Base-by-base conservation (phyloP, 2,888 invertebrate species). In the Actias luna region DNA sequence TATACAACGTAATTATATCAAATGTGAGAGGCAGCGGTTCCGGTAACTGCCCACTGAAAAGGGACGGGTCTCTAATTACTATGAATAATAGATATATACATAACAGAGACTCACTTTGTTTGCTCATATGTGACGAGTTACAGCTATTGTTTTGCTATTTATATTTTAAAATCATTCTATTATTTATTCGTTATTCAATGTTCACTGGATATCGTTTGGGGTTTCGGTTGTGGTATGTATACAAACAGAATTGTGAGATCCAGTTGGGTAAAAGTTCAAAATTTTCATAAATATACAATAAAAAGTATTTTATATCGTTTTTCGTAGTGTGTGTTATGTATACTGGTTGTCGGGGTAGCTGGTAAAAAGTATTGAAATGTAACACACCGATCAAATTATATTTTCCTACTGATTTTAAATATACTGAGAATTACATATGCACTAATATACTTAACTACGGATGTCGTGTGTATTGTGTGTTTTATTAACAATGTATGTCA, bases 11-110 rank as follows among this genome's bases (percentile, higher is more conserved):
- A 81, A 82, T 84, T 79, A 84, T 81, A 77, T 78, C 78, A 76
- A 80, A 80, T 77, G 71, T 77, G 70, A 74, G 75, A 69, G 74
- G 67, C 70, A 67, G 73, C 68, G 77, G 79, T 79, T 80, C 78
- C 75, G 73, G 73, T 77, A 80, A 80, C 76, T 77, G 79, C 66
- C 73, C 74, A 75, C 78, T 77, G 76, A 78, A 81, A 85, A 83
- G 83, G 87, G 83, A 78, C 78, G 73, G 75, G 69, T 73, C 59
- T 79, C 77, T 87, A 86, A 88, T 87, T 85, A 82, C 81, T 82
- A 78, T 85, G 79, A 85, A 88, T 84, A 81, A 86, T 82, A 78
- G 79, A 78, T 70, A 71, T 73, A 71, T 78, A 72, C 70, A 50
- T 25, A 50, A 22, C 46, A 74, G 71, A 71, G 66, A 70, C 77